These are phyloP conservation scores for Hydractinia symbiolongicarpus DNA, from an alignment of 30 jellyfish, hydroid and myxozoan genomes.

Conservation along the genomic window DNA sequence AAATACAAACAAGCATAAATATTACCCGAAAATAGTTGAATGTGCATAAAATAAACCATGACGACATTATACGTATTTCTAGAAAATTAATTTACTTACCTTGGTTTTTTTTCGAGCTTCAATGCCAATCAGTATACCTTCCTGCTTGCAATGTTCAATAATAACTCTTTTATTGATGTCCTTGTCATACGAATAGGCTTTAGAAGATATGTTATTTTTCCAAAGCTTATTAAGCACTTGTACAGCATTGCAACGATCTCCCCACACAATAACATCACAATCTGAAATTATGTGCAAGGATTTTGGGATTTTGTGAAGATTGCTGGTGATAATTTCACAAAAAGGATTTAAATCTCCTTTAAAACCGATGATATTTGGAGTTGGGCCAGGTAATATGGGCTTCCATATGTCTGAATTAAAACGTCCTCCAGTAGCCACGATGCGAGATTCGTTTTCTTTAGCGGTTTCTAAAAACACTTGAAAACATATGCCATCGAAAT, in stretches of 20 bases:
- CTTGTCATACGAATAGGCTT: neutral
- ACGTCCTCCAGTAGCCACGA: neutral
- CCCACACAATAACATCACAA: constrained; percentile 8
- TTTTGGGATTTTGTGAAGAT: neutral
- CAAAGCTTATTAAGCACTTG: neutral
- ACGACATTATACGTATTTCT: too few relatives aligned
- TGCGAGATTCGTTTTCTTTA: neutral
- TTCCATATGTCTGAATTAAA: neutral
- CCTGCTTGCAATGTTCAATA: too few relatives aligned
- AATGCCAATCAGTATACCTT: too few relatives aligned
- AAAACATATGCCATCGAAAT: neutral
- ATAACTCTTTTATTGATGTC: neutral
- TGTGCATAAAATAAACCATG: too few relatives aligned
- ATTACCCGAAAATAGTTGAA: too few relatives aligned
- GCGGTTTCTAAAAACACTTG: neutral
- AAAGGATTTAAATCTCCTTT: neutral
- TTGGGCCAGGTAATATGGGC: neutral
- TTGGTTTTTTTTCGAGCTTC: too few relatives aligned
- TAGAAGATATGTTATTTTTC: neutral
- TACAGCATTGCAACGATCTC: neutral
- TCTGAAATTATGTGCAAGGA: neutral
- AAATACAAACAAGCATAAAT: too few relatives aligned
- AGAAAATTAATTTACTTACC: too few relatives aligned
- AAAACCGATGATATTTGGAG: neutral
- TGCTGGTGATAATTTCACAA: neutral